Percentiles rank a stretch among this genome's conserved stretches.
Evolutionary conservation across 1,140 invertebrate genomes (phyloP).

Genomic region (Medauroidea extradentata): DNA sequence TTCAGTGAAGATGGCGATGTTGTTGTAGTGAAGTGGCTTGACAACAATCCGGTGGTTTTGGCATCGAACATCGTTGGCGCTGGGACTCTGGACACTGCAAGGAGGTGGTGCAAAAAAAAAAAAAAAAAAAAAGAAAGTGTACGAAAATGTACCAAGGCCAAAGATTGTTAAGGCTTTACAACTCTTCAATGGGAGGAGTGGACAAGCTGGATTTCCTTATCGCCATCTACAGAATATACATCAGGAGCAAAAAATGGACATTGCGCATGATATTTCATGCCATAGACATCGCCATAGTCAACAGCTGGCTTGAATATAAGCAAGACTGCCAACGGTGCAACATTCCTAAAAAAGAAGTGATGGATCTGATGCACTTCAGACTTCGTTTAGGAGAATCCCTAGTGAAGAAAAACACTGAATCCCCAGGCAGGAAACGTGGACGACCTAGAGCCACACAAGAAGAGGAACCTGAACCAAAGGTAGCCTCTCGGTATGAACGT

Average conservation of each 20-base stretch:
- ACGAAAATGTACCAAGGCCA: conserved; percentile 34
- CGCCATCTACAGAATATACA: conserved; percentile 26
- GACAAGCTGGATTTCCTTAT: conserved; percentile 35
- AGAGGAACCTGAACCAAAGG: too few species aligned
- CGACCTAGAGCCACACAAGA: too few species aligned
- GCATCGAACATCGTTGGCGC: conserved; percentile 44
- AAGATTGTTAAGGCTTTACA: conserved; percentile 35
- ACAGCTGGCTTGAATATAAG: conserved; percentile 33
- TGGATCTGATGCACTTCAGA: neutral
- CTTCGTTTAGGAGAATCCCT: neutral
- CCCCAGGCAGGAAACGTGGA: too few species aligned
- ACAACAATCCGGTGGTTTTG: conserved; percentile 39
- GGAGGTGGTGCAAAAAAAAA: conserved; percentile 34
- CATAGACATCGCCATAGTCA: conserved; percentile 26
- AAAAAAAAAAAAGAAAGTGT: conserved; percentile 26
- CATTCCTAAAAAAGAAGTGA: neutral
- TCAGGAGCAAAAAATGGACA: conserved; percentile 35
- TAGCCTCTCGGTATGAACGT: too few species aligned
- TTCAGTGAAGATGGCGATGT: conserved; percentile 24
- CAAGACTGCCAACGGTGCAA: conserved; percentile 2
- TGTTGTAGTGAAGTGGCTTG: conserved; percentile 41
- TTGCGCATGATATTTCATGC: conserved; percentile 24
- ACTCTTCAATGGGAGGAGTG: conserved; percentile 41
- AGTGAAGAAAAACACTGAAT: too few species aligned
- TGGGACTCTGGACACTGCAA: conserved; percentile 34